Evolutionary conservation across 2,888 invertebrate genomes (phyloP), one percentile per base, ranked within the genome.

Genomic region (Phorcus lineatus): DNA sequence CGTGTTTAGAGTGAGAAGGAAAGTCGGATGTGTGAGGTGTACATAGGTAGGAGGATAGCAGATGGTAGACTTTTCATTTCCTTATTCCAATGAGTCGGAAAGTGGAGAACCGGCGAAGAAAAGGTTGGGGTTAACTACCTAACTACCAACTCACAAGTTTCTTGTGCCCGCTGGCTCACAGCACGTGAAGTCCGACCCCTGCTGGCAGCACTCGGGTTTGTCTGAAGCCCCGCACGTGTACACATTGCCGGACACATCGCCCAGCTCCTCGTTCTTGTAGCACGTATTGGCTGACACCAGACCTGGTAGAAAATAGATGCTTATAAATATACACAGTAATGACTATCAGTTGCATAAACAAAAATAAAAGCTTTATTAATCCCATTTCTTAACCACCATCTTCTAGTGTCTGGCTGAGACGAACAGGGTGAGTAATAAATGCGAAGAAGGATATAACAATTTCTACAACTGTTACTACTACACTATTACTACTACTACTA

Each of bases 171-270:
- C 47, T 4, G 28, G 31, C 40, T 66, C 78, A 57, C 81, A 81
- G 47, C 81, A 81, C 2, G 81, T 81, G 40, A 78, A 81, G 11
- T 36, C 28, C 6, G 24, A 19, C 16, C 62, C 75, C 16, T 57
- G 19, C 40, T 78, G 57, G 57, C 81, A 81, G 36, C 81, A 81
- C 16, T 19, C 62, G 9, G 78, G 74, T 19, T 75, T 70, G n/a
- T 53, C 53, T 16, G 78, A 62, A 52, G 78, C 78, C 2, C 74
- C 62, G 40, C 81, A 81, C 54, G 31, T 28, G 31, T 81, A 81
- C 16, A 36, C 74, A 75, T 81, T 81, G 11, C 78, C 81, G 28
- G 28, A 24, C n/a, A n/a, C 55, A 4, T 78, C 24, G 4, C 74
- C 78, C 2, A 74, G 57, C 40, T 78, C 70, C n/a, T 36, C 36